A percentile compares a stretch with the other conserved stretches of the same genome.
phyloP scores from a whole-genome alignment of 2,113 vertebrate genomes.

The Sclerurus mexicanus region DNA sequence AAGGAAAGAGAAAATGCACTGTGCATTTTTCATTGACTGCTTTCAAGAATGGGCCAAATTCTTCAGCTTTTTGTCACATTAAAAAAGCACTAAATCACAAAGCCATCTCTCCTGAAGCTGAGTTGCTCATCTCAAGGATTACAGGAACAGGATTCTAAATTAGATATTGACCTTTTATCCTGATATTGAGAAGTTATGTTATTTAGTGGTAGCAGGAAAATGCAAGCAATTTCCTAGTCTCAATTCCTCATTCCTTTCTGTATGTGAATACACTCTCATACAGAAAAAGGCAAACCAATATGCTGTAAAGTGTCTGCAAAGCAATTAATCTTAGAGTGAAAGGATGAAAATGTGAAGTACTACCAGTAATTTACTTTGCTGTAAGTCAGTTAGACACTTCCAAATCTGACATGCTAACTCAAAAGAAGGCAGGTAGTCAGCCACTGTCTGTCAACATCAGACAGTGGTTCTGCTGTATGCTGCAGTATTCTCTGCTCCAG shows the following conservation, averaged over 20 bases:
- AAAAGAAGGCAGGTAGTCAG: not conserved
- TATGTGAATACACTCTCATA: not conserved
- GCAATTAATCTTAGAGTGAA: constrained; percentile 4
- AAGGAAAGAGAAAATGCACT: not conserved
- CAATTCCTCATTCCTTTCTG: not conserved
- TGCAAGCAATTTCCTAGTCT: constrained; percentile 9
- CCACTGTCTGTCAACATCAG: not conserved
- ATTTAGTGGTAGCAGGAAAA: constrained; percentile 3
- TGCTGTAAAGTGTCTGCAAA: not conserved
- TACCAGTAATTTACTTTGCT: not conserved
- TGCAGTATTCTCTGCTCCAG: not conserved
- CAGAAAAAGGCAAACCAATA: not conserved
- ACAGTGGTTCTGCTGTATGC: not conserved
- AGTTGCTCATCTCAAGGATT: not conserved
- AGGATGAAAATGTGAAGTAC: not conserved
- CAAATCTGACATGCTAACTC: not conserved
- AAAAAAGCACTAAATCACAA: not conserved
- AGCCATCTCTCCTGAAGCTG: not conserved
- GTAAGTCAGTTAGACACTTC: not conserved
- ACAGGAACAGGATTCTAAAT: constrained; percentile 16
- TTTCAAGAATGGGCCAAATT: not conserved
- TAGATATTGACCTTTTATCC: constrained; percentile 25
- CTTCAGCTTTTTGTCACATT: not conserved
- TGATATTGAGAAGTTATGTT: not conserved
- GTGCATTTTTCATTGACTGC: not conserved